Base-by-base conservation (phyloP, 64 coral and sea anemone species). In the Montipora capricornis region DNA sequence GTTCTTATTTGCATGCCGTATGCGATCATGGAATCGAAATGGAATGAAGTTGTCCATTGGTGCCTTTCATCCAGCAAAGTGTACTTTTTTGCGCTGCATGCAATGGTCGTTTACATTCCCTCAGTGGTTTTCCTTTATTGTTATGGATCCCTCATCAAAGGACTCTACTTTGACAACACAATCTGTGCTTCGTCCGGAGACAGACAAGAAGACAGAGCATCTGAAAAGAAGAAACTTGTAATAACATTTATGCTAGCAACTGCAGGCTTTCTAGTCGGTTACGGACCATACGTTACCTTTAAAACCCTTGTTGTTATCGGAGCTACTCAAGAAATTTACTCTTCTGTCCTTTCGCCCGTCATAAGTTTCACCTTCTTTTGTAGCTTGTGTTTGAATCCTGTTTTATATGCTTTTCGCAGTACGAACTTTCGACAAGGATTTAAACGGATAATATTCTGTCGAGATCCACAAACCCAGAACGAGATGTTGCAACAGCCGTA, bases 101-200 rank as follows among this genome's bases (percentile, higher is more conserved):
- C 44, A 1, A 60, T 90, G 6, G 73, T 22, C 49, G 49, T 62
- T 19, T 91, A 69, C 49, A 74, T 68, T 44, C 89, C 89, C 0
- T 17, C 73, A 10, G 66, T 55, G 19, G 26, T 91, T 2, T 80
- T 79, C 37, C 29, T 91, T 6, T 61, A 69, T 24, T 91, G 89
- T n/a, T 91, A 91, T 13, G 60, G 78, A 82, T 80, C 59, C 5
- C 69, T 91, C 4, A 71, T 91, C 13, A 91, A 91, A 91, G 89
- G 89, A 7, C 19, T 91, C 20, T 91, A 91, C 47, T 91, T 91
- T 12, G 68, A 20, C 22, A 91, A 91, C 16, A 81, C 77, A 2
- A 91, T 91, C 20, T 80, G 52, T 55, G 52, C 26, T 26, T 26
- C 26, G 26, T 26, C 88, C 47, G 61, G 16, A 44, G 2, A 45